Base-by-base conservation (phyloP, 2,888 invertebrate genomes). In the Phyto melanocephala region DNA sequence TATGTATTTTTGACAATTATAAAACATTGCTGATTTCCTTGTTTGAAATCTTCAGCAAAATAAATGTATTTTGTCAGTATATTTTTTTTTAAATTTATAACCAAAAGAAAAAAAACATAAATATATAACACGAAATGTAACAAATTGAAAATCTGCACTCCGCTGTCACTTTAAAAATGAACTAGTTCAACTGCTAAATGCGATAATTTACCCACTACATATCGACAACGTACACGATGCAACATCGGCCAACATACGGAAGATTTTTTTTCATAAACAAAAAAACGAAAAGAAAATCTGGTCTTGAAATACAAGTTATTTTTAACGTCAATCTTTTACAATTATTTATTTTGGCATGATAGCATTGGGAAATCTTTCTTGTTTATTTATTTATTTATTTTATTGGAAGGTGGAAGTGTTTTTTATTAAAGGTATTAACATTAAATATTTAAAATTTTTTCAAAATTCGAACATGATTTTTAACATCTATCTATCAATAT, bases 221-320 rank as follows among this genome's bases (percentile, higher is more conserved):
- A 22, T 68, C 67, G 3, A 52, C 15, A n/a, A 15, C 37, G 40
- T 17, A 56, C 13, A 65, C 56, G 24, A 56, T 74, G 56, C 7
- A 65, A 62, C 40, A 79, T 68, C 45, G 71, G 50, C 56, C 56
- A 68, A 79, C 45, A 82, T 68, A 75, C 78, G 82, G 81, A 81
- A 81, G 81, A 78, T 54, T 50, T 68, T 42, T 13, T 22, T 22
- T n/a, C 37, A 20, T 50, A 33, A 50, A 33, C 47, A n/a, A 40
- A 58, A 67, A 28, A 47, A 60, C 2, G 17, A 28, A 45, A 35
- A 28, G 22, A 54, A 62, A 80, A 81, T 56, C 62, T 47, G 15
- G 67, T 67, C 42, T 47, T 45, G 37, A 50, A 62, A 74, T 70
- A 62, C 52, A 45, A 58, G 20, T 7, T 15, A 17, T 37, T 60